Evolutionary conservation across 1,140 invertebrate species (phyloP), one percentile per base, ranked within the genome.

Genomic region (Drosophila arawakana): DNA sequence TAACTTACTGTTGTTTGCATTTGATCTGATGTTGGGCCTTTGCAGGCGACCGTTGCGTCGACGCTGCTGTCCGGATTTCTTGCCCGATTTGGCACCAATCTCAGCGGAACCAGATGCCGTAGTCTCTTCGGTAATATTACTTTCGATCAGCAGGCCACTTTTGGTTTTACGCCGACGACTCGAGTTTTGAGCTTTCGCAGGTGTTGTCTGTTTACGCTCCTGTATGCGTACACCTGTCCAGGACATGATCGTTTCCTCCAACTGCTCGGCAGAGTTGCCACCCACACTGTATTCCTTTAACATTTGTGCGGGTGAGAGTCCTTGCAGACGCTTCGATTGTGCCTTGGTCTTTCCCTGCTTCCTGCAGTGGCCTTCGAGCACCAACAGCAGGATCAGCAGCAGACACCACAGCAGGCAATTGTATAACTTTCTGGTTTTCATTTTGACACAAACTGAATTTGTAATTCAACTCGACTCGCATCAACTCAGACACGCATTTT

Each of bases 131-230:
- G 74, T 62, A 44, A 89, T 89, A 52, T 88, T 88, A 88, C 84
- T 89, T 88, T 88, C 84, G 65, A 89, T 89, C 49, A 89, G 67
- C 11, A 89, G 85, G 63, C 84, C 84, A 90, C 84, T 89, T 78
- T 89, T 89, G 66, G 84, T 89, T 90, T 89, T 89, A 57, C 82
- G 84, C 25, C 84, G 74, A 3, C 84, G 71, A 30, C 25, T 30
- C 8, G 63, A 15, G 21, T 65, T 50, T 39, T 58, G 73, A 0
- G 25, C 25, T 44, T 43, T 73, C 6, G 18, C 21, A 44, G 41
- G 7, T 25, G 52, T 35, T 52, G 57, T 59, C 37, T 21, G 44
- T 39, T 57, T 65, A 5, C 39, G 49, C 30, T 70, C 46, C 6
- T 9, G 55, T 21, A 89, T 76, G 3, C 69, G 68, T 1, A 67